Percentiles rank a stretch among this genome's conserved stretches.
These are phyloP conservation scores for Anneissia japonica DNA, from an alignment of 35 echinoderm and acorn worm genomes.

Conservation along the genomic window DNA sequence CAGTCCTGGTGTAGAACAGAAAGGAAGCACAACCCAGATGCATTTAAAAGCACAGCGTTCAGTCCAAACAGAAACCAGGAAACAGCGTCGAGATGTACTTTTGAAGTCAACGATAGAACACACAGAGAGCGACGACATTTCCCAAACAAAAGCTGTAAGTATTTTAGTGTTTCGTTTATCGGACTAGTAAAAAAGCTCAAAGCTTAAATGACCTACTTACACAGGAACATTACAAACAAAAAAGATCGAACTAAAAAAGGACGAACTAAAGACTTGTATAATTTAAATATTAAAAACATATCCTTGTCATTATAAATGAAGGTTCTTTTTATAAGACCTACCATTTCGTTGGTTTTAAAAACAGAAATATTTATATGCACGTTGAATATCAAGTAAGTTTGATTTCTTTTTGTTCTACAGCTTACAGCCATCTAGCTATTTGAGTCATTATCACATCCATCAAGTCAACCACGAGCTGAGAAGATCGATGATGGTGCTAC, in stretches of 20 bases:
- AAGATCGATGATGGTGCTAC: neutral
- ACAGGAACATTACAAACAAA: too few species aligned
- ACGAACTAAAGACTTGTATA: too few species aligned
- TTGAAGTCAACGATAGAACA: constrained; percentile 79
- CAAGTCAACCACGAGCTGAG: too few species aligned
- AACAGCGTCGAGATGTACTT: constrained; percentile 83
- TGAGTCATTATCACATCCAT: too few species aligned
- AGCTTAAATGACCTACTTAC: too few species aligned
- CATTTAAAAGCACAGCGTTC: constrained; percentile 86
- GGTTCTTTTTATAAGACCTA: too few species aligned
- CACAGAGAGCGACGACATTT: constrained; percentile 87
- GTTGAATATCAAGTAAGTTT: neutral
- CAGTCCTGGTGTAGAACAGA: constrained; percentile 84
- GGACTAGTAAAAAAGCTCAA: too few species aligned
- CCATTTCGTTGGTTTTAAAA: too few species aligned
- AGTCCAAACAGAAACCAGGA: constrained; percentile 52
- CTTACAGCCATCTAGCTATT: constrained; percentile 59
- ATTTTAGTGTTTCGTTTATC: neutral
- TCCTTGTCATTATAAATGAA: too few species aligned
- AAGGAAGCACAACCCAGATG: constrained; percentile 68
- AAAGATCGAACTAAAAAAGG: too few species aligned
- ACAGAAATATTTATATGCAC: too few species aligned
- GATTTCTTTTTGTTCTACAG: constrained; percentile 18
- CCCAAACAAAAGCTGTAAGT: constrained; percentile 85
- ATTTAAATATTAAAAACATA: too few species aligned